Percentiles rank a stretch among this genome's conserved stretches.
Evolutionary conservation across 1,140 invertebrate genomes (phyloP).

Genomic region (Caenorhabditis inopinata): DNA sequence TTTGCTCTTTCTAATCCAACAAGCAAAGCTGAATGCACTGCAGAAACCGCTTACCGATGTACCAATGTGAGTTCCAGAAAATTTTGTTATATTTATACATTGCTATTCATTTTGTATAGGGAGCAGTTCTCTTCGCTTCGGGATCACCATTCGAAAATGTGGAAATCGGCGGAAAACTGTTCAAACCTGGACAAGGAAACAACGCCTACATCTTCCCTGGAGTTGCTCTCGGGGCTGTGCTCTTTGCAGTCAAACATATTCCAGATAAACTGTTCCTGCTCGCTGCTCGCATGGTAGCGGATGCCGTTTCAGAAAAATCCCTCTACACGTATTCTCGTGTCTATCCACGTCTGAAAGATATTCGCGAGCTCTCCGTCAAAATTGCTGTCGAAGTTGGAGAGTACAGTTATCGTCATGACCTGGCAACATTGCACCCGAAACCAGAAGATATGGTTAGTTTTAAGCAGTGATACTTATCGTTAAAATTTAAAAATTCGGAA

Average conservation of each 20-base stretch:
- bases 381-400: conserved; percentile 79
- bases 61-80: conserved; percentile 74
- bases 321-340: conserved; percentile 79
- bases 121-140: conserved; percentile 83
- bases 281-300: conserved; percentile 80
- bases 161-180: conserved; percentile 76
- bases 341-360: conserved; percentile 86
- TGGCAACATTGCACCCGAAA: conserved; percentile 70
- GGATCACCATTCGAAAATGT: conserved; percentile 88
- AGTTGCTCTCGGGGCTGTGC: conserved; percentile 83
- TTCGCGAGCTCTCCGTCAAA: conserved; percentile 81
- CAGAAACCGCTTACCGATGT: conserved; percentile 81
- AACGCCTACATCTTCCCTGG: conserved; percentile 96
- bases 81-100: not conserved
- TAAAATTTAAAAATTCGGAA: not conserved
- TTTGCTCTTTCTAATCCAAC: conserved; percentile 96
- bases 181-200: conserved; percentile 87
- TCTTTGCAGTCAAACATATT: conserved; percentile 79
- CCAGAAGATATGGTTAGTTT: conserved; percentile 67
- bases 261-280: conserved; percentile 85
- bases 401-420: conserved; percentile 78
- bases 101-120: conserved; percentile 70
- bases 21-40: conserved; percentile 91
- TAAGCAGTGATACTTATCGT: not conserved
- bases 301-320: conserved; percentile 80